A percentile compares a stretch with the other conserved stretches of the same genome.
These are phyloP conservation scores for Erannis defoliaria DNA, from an alignment of 2,888 invertebrate genomes.

Conservation along the genomic window DNA sequence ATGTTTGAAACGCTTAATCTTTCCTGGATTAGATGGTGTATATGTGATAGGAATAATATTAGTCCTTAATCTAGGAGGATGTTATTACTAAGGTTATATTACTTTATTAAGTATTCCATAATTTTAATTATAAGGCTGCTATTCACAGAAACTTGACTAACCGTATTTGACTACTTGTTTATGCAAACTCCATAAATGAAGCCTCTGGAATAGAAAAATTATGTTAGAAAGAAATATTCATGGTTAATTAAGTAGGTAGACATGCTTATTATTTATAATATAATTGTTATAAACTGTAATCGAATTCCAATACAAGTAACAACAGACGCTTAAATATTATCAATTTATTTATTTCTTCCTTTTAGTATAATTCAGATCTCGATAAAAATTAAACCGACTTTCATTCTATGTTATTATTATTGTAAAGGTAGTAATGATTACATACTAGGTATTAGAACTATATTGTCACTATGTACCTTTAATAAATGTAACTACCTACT, in stretches of 20 bases:
- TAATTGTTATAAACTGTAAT: neutral
- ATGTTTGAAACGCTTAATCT: slow-evolving; percentile 57
- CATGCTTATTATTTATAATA: too few relatives aligned
- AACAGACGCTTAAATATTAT: slow-evolving; percentile 5
- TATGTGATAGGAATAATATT: slow-evolving; percentile 51
- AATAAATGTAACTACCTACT: slow-evolving; percentile 28
- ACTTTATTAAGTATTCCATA: slow-evolving; percentile 25
- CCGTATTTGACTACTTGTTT: neutral
- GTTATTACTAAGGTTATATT: slow-evolving; percentile 28
- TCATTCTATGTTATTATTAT: slow-evolving; percentile 17
- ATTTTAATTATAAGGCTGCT: neutral
- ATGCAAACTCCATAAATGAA: neutral
- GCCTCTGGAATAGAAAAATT: neutral
- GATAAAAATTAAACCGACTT: neutral
- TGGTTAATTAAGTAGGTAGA: neutral
- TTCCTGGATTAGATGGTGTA: slow-evolving; percentile 52
- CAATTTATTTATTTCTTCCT: neutral
- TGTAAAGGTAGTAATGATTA: slow-evolving; percentile 38
- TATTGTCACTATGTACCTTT: slow-evolving; percentile 49
- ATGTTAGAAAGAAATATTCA: neutral
- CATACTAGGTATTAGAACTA: slow-evolving; percentile 34
- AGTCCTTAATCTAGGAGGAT: slow-evolving; percentile 50
- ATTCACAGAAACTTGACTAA: neutral
- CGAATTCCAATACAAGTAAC: slow-evolving; percentile 6
- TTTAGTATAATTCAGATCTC: slow-evolving; percentile 13